Percentiles rank a stretch among this genome's conserved stretches.
Conservation (phyloP, 2,113 vertebrate genomes). For the Peromyscus leucopus region DNA sequence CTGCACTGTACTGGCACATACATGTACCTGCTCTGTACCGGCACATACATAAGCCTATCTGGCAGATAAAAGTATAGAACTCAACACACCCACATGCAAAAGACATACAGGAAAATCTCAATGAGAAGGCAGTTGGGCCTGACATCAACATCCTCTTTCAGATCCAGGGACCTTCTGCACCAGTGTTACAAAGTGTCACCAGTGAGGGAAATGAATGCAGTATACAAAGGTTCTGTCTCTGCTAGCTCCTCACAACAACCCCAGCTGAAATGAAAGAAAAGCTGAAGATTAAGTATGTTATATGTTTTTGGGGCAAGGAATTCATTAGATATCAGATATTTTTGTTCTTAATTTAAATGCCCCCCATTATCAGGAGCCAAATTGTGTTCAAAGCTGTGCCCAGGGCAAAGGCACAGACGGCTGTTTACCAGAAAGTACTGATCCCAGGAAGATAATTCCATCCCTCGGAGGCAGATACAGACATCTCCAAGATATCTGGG, state of each 20-base stretch:
- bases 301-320: conserved; percentile 36
- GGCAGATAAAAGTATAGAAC: not conserved
- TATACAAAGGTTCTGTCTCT: not conserved
- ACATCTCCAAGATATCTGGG: not conserved
- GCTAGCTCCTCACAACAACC: not conserved
- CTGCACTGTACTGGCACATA: too few relatives aligned
- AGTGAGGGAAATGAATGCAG: not conserved
- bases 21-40: not conserved
- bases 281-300: not conserved
- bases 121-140: not conserved
- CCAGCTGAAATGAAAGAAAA: not conserved
- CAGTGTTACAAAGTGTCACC: not conserved
- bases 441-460: conserved; percentile 19
- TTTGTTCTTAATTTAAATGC: not conserved
- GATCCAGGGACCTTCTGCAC: not conserved
- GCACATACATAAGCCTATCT: not conserved
- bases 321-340: conserved; percentile 44
- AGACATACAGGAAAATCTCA: not conserved
- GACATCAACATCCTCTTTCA: not conserved
- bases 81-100: not conserved
- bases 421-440: conserved; percentile 57
- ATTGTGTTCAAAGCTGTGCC: not conserved
- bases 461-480: not conserved
- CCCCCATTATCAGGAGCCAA: not conserved
- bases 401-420: not conserved